Conservation (phyloP, 2,113 vertebrate species). For the Ciconia boyciana region DNA sequence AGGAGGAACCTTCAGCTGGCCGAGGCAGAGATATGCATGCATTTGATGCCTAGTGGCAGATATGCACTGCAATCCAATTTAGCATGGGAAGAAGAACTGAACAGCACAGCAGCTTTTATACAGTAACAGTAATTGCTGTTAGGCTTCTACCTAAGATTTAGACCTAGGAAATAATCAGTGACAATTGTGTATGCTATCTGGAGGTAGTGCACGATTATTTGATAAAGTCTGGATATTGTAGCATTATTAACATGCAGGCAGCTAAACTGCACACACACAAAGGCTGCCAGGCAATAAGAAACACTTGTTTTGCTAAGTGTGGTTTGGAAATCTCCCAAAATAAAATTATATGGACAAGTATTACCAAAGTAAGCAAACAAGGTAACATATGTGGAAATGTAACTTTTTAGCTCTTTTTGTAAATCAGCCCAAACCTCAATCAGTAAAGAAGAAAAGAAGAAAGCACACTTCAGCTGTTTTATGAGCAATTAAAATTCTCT, state of each 20-base stretch:
- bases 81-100: neutral
- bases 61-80: neutral
- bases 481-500: conserved; percentile 6
- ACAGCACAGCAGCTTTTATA: neutral
- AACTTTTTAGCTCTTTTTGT: neutral
- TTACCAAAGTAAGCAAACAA: neutral
- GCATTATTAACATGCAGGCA: neutral
- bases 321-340: neutral
- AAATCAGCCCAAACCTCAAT: neutral
- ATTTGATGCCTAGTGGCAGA: neutral
- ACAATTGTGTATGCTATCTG: neutral
- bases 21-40: neutral
- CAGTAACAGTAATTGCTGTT: neutral
- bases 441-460: neutral
- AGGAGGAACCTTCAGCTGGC: neutral
- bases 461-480: neutral
- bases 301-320: neutral
- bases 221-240: neutral
- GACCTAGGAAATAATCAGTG: neutral
- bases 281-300: neutral
- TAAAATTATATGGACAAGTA: neutral
- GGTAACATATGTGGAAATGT: neutral
- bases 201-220: neutral
- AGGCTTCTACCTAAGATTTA: neutral
- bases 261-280: neutral